Percentiles rank a stretch among this genome's conserved stretches.
phyloP scores from a whole-genome alignment of 1,140 invertebrate species.

The Drosophila arizonae region DNA sequence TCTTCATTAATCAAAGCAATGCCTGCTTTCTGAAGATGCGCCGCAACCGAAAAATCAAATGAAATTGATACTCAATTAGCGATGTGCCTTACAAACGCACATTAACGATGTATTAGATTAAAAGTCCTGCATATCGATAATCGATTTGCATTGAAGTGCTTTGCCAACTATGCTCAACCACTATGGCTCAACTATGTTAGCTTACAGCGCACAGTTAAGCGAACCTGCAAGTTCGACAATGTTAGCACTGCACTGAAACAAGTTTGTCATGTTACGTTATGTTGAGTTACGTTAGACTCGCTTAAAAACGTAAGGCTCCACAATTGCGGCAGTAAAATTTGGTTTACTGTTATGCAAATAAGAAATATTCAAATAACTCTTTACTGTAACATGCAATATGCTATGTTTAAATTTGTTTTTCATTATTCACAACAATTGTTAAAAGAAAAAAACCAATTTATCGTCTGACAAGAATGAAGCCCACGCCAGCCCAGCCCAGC shows the following conservation, averaged over 20 bases:
- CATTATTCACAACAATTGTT: neutral
- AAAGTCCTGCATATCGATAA: slow-evolving; percentile 14
- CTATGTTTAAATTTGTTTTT: too few species aligned
- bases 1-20: slow-evolving; percentile 66
- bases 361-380: too few species aligned
- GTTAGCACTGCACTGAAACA: too few species aligned
- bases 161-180: too few species aligned
- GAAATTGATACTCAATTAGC: slow-evolving; percentile 37
- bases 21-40: slow-evolving; percentile 47
- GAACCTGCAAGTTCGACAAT: neutral
- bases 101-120: neutral
- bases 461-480: slow-evolving; percentile 36
- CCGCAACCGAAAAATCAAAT: slow-evolving; percentile 40
- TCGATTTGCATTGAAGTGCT: neutral
- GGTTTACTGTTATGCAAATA: too few species aligned
- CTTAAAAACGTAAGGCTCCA: too few species aligned
- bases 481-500: slow-evolving; percentile 9
- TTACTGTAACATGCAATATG: too few species aligned
- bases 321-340: too few species aligned
- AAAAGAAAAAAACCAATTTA: slow-evolving; percentile 17
- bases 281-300: too few species aligned
- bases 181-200: neutral
- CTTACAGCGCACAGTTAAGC: neutral
- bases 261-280: too few species aligned
- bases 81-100: neutral